Conservation (phyloP, 2,797 vertebrate genomes). For the Anomalospiza imberbis region DNA sequence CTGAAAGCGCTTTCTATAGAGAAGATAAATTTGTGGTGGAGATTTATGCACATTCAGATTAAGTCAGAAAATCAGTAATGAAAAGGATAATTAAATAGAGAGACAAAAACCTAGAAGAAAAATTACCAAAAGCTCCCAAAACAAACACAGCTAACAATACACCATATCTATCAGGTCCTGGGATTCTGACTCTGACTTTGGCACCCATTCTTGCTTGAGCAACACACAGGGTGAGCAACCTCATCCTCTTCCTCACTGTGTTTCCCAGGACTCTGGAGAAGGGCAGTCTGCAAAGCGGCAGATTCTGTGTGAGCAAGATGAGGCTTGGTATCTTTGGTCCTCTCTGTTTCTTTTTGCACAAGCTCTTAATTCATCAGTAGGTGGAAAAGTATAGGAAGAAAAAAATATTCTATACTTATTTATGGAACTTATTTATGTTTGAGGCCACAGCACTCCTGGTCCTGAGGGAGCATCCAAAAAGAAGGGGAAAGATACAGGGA, state of each 20-base stretch:
- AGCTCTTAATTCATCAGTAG: not conserved
- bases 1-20: slow-evolving; percentile 56
- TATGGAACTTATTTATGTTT: not conserved
- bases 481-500: not conserved
- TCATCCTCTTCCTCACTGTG: not conserved
- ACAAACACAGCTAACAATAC: slow-evolving; percentile 53
- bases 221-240: not conserved
- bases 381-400: not conserved
- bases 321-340: not conserved
- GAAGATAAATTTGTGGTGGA: slow-evolving; percentile 56
- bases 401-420: not conserved
- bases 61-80: slow-evolving; percentile 61
- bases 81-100: slow-evolving; percentile 62
- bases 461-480: not conserved
- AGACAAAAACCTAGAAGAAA: slow-evolving; percentile 60
- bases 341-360: not conserved
- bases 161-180: slow-evolving; percentile 40
- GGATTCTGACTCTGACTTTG: slow-evolving; percentile 51
- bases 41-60: slow-evolving; percentile 66
- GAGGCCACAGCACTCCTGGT: not conserved
- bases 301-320: not conserved
- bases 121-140: slow-evolving; percentile 39
- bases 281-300: not conserved
- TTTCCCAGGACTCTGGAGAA: slow-evolving; percentile 11
- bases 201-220: not conserved